Evolutionary conservation across 1,140 invertebrate species (phyloP), one percentile per base, ranked within the genome.

Genomic region (Cotesia glomerata): DNA sequence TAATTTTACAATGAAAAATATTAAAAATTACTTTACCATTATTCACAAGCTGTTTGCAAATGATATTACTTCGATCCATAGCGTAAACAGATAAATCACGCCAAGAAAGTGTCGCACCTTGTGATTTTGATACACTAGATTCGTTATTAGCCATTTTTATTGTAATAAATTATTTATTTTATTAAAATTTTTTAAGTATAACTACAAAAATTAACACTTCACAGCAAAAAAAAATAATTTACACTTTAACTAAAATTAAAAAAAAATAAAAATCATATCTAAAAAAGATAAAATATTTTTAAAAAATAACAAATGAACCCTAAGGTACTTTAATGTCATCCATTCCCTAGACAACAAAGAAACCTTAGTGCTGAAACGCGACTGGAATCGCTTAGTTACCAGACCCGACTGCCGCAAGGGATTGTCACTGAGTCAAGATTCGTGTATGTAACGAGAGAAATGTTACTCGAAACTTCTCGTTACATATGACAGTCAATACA

Each of bases 1-100:
- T 14, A 45, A 14, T 36, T 63, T 9, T 26, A 18, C 54, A 54
- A 54, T 7, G 49, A 59, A 39, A 59, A 45, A 69, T 11, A 8
- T 16, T 32, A n/a, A n/a, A 39, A 39, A 16, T 36, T 7, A 45
- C 2, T 76, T 49, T 75, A 86, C 84, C 83, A 49, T 81, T 86
- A 61, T 84, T 80, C 56, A 86, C 79, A 16, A 86, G 62, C 73
- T 83, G 83, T 67, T 85, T 84, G 71, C 74, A 79, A 26, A 79
- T 81, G 56, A 69, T 80, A 32, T 77, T 76, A 8, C 69, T 65
- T 32, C 80, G 79, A 68, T 83, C 74, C 69, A 80, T 74, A 9
- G 80, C 79, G 61, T 82, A 85, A 69, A 86, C 81, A 0, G 82
- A 85, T 5, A 86, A 69, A 72, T 85, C 77, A 71, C 76, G 76